Evolutionary conservation across 2,797 vertebrate species (phyloP).

Genomic region (Lagocephalus sceleratus): DNA sequence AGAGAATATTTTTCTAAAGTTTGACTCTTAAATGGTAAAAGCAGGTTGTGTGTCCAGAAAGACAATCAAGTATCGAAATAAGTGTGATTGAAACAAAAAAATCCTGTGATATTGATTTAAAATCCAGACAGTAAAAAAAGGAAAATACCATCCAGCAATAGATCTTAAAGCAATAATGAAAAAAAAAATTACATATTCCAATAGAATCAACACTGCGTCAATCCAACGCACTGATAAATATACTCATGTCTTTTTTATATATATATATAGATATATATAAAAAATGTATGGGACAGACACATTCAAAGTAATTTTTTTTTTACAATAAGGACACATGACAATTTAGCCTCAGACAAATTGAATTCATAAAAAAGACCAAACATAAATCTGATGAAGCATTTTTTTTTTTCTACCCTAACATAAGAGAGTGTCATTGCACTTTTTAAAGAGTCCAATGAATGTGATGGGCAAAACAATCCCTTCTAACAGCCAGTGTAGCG

Average conservation of each 20-base stretch:
- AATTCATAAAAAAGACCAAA: constrained; percentile 43
- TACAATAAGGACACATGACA: constrained; percentile 64
- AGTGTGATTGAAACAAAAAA: constrained; percentile 64
- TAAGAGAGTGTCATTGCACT: constrained; percentile 63
- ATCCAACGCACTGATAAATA: constrained; percentile 80
- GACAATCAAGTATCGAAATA: constrained; percentile 65
- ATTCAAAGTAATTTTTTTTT: constrained; percentile 46
- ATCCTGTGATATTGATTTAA: constrained; percentile 60
- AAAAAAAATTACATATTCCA: constrained; percentile 49
- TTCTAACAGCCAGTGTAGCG: constrained; percentile 31
- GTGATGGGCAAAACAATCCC: constrained; percentile 37
- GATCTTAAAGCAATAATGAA: constrained; percentile 65
- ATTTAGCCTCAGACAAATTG: constrained; percentile 56
- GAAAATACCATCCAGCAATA: constrained; percentile 71
- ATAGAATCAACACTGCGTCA: constrained; percentile 66
- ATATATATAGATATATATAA: constrained; percentile 10
- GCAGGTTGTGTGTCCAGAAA: constrained; percentile 47
- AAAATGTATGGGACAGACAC: constrained; percentile 69
- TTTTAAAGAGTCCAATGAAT: constrained; percentile 60
- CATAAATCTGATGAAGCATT: constrained; percentile 53
- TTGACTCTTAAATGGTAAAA: constrained; percentile 61
- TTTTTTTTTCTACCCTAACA: constrained; percentile 55
- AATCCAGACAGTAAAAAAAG: constrained; percentile 60
- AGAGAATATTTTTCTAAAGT: constrained; percentile 54
- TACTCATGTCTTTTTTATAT: constrained; percentile 63